Evolutionary conservation across 2,888 invertebrate species (phyloP), one percentile per base, ranked within the genome.

Genomic region (Norana najaformis): DNA sequence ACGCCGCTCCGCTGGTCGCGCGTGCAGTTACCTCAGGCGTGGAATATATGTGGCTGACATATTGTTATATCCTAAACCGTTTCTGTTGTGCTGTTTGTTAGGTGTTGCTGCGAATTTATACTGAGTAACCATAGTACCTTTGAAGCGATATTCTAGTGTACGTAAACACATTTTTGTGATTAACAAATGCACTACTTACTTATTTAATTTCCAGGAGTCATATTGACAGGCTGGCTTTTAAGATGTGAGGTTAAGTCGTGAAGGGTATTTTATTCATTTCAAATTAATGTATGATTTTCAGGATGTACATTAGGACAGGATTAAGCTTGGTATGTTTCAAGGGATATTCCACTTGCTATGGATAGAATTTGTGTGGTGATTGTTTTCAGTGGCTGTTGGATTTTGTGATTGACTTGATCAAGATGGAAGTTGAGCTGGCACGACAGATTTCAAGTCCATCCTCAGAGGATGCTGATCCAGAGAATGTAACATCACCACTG

Each of bases 391-490:
- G 36, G 37, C 37, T 36, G 18, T 85, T 36, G 35, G 36, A 85
- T 36, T 23, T 53, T 53, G 53, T 35, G 37, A 37, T 53, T 23
- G 37, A 85, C 20, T 23, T 85, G 36, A 23, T 23, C 16, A 85
- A 85, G 85, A 85, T 85, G 85, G 85, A 85, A 85, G 85, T 85
- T 35, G 85, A 85, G 37, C 85, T 36, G 35, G 35, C 85, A 35
- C 85, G 83, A 30, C 83, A 83, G 37, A 41, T 13, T 30, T 89
- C 89, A n/a, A 89, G 83, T 36, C 89, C 89, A 11, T 89, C 89
- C 16, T 89, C 89, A 16, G 89, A 83, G 37, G 89, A 83, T 39
- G 89, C 34, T 3, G 83, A 89, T 36, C 83, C 83, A n/a, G 53
- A 53, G 35, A 37, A 82, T 20, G n/a, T 35, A 20, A 23, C 41